A percentile compares a stretch with the other conserved stretches of the same genome.
Conservation (phyloP, 64 coral and sea anemone genomes). For the Montipora sp. region DNA sequence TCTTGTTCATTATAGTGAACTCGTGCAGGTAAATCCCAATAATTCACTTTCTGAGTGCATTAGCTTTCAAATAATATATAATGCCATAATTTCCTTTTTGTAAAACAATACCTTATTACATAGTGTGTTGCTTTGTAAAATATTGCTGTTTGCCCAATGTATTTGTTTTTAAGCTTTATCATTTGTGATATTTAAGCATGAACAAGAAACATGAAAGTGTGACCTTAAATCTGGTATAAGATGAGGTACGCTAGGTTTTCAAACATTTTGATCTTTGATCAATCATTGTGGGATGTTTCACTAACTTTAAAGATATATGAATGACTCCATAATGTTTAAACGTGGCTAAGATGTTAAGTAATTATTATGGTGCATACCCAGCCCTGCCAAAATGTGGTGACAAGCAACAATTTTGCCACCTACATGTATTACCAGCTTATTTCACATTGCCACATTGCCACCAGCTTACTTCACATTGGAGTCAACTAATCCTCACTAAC, state of each 20-base stretch:
- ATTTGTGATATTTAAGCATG: conserved; percentile 22
- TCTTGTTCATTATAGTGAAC: too few species aligned
- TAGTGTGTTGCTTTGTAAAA: conserved; percentile 25
- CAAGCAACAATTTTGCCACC: conserved; percentile 34
- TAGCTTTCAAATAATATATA: conserved; percentile 3
- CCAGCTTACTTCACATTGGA: too few species aligned
- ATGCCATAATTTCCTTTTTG: background rate
- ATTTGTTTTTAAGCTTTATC: conserved; percentile 51
- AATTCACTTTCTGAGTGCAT: too few species aligned
- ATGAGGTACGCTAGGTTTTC: conserved; percentile 36
- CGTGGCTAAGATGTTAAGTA: conserved; percentile 58
- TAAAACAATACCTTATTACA: background rate
- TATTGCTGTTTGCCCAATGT: conserved; percentile 37
- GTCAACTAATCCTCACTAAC: too few species aligned
- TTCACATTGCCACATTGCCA: background rate
- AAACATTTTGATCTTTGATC: conserved; percentile 29
- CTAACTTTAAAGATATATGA: conserved; percentile 46
- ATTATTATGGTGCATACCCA: conserved; percentile 46
- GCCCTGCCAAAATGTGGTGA: conserved; percentile 46
- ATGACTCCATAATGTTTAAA: conserved; percentile 53
- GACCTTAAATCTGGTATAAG: conserved; percentile 32
- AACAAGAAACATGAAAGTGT: conserved; percentile 53
- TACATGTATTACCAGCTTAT: background rate
- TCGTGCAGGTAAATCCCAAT: too few species aligned
- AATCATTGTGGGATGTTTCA: conserved; percentile 17